phyloP scores from a whole-genome alignment of 2,888 invertebrate species.

The Diabrotica balteata region DNA sequence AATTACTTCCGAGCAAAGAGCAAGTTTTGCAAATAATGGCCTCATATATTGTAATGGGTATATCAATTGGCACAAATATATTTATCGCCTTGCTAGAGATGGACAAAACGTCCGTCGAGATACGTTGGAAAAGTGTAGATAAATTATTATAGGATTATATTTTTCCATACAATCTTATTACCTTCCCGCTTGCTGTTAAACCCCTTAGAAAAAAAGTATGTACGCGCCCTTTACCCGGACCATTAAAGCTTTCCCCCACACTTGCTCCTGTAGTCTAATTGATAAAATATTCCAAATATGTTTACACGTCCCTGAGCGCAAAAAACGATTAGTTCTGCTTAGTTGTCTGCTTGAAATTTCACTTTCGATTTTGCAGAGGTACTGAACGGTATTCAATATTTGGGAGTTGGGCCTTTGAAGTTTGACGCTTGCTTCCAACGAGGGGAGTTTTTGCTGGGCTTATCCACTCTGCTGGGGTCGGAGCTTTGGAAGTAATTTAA shows the following conservation, averaged over 20 bases:
- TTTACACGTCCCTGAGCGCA: slow-evolving; percentile 41
- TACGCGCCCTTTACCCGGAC: slow-evolving; percentile 34
- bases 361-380: slow-evolving; percentile 37
- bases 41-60: no score
- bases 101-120: no score
- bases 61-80: no score
- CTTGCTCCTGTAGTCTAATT: slow-evolving; percentile 46
- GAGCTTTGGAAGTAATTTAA: not conserved
- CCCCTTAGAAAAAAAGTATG: no score
- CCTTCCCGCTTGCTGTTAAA: no score
- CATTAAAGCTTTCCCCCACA: slow-evolving; percentile 26
- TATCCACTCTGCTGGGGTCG: no score
- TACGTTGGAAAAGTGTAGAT: no score
- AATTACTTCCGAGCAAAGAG: no score
- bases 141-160: no score
- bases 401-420: slow-evolving; percentile 27
- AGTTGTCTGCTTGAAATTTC: slow-evolving; percentile 44
- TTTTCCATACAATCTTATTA: no score
- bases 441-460: slow-evolving; percentile 6
- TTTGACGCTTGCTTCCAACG: not conserved
- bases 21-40: no score
- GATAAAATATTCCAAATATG: slow-evolving; percentile 54
- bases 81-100: no score
- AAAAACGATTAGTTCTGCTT: slow-evolving; percentile 46
- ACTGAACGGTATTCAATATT: slow-evolving; percentile 27